A percentile compares a stretch with the other conserved stretches of the same genome.
These are phyloP conservation scores for Sylvietta virens DNA, from an alignment of 2,113 vertebrate species.

Conservation along the genomic window DNA sequence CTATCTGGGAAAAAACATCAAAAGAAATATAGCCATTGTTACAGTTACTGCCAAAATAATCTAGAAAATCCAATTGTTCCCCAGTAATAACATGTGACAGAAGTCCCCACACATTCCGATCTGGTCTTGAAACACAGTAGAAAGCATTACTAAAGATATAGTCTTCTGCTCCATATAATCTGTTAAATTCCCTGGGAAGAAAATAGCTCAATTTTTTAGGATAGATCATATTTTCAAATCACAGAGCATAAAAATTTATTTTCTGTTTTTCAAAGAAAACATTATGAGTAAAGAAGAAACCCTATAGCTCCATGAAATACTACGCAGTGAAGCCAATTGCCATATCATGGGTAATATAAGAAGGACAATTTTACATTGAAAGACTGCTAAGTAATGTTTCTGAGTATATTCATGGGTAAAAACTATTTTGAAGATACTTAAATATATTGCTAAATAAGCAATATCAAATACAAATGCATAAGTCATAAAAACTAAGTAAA, in stretches of 20 bases:
- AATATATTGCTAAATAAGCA: neutral
- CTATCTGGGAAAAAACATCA: conserved; percentile 41
- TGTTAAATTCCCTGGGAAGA: neutral
- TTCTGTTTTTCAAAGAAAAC: conserved; percentile 20
- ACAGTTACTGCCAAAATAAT: conserved; percentile 66
- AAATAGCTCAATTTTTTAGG: conserved; percentile 9
- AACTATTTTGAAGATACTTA: neutral
- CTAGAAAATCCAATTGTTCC: conserved; percentile 55
- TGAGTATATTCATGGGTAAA: neutral
- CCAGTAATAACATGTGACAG: conserved; percentile 18
- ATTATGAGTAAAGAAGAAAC: neutral
- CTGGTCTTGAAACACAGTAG: conserved; percentile 25
- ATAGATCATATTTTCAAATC: conserved; percentile 29
- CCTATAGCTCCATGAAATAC: neutral
- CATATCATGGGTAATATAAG: neutral
- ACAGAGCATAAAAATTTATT: conserved; percentile 11
- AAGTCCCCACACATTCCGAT: conserved; percentile 13
- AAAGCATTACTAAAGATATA: neutral
- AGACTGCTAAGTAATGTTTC: neutral
- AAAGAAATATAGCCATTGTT: conserved; percentile 60
- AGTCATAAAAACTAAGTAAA: neutral
- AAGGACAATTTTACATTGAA: neutral
- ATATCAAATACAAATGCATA: neutral
- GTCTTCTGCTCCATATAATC: neutral
- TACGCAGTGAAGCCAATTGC: neutral